Evolutionary conservation across 2,113 vertebrate species (phyloP).

Genomic region (Asarcornis scutulata): DNA sequence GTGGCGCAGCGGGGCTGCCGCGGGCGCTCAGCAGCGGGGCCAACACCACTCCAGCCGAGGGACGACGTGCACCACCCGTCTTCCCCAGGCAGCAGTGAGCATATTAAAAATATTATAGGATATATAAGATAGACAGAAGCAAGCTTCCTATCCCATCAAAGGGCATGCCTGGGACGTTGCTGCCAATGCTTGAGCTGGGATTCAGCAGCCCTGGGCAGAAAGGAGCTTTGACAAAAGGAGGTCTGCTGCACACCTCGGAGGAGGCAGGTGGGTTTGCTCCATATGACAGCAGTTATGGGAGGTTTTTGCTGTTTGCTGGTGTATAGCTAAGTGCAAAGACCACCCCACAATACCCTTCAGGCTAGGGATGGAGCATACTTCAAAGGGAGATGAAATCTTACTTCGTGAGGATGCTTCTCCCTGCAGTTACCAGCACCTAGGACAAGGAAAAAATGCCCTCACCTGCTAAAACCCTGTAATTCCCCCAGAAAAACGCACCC

Average conservation of each 20-base stretch:
- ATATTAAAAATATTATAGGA: not conserved
- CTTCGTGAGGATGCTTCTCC: not conserved
- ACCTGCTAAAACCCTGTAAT: not conserved
- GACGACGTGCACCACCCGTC: not conserved
- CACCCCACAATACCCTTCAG: not conserved
- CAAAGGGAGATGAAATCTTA: not conserved
- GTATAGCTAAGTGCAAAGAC: not conserved
- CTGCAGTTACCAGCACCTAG: not conserved
- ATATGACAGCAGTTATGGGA: not conserved
- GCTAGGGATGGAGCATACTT: not conserved
- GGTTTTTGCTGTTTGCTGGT: not conserved
- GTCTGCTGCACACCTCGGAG: not conserved
- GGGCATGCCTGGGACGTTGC: not conserved
- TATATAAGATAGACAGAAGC: not conserved
- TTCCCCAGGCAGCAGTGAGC: accelerated
- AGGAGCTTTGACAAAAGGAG: not conserved
- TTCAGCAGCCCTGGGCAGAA: not conserved
- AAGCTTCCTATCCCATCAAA: not conserved
- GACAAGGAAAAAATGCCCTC: not conserved
- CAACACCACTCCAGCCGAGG: accelerated
- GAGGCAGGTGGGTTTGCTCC: not conserved
- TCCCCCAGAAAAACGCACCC: not conserved
- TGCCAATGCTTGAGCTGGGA: accelerated
- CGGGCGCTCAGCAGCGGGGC: accelerated
- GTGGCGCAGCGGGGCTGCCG: not conserved